These are phyloP conservation scores for Caenorhabditis inopinata DNA, from an alignment of 1,140 invertebrate species.

Conservation along the genomic window DNA sequence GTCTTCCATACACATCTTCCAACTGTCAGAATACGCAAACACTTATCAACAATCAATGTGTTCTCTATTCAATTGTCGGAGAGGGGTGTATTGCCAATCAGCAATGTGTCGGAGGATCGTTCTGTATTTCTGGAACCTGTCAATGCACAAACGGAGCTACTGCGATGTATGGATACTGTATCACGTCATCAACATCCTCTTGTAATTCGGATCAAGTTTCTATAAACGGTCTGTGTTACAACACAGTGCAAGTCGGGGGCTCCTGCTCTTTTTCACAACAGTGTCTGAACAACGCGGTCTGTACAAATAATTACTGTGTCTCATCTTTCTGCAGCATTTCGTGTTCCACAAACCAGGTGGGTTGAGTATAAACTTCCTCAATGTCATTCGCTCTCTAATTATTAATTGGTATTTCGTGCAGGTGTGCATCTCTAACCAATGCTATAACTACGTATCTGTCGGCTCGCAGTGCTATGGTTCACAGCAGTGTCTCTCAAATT, in stretches of 20 bases:
- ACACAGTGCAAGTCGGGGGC: slow-evolving; percentile 21
- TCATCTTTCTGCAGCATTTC: not conserved
- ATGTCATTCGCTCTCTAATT: not conserved
- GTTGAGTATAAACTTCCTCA: not conserved
- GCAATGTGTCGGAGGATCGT: slow-evolving; percentile 13
- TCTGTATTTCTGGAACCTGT: slow-evolving; percentile 4
- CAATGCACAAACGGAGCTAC: not conserved
- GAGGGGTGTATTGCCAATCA: slow-evolving; percentile 21
- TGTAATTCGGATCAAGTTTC: slow-evolving; percentile 29
- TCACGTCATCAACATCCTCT: not conserved
- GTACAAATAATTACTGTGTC: slow-evolving; percentile 13
- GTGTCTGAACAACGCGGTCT: slow-evolving; percentile 17
- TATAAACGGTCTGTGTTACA: slow-evolving; percentile 1
- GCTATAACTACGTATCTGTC: slow-evolving; percentile 4
- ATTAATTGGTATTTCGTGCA: slow-evolving; percentile 1
- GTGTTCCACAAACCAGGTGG: not conserved
- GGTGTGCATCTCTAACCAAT: slow-evolving; percentile 16
- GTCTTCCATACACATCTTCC: not conserved
- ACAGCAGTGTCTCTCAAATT: slow-evolving; percentile 5
- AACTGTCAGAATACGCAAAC: slow-evolving; percentile 20
- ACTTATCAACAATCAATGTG: slow-evolving; percentile 27
- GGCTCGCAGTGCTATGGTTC: slow-evolving; percentile 1
- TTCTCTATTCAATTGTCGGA: not conserved
- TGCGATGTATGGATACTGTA: slow-evolving; percentile 31
- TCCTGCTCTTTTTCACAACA: not conserved